Base-by-base conservation (phyloP, 2,113 vertebrate genomes). In the Phoxinus phoxinus region DNA sequence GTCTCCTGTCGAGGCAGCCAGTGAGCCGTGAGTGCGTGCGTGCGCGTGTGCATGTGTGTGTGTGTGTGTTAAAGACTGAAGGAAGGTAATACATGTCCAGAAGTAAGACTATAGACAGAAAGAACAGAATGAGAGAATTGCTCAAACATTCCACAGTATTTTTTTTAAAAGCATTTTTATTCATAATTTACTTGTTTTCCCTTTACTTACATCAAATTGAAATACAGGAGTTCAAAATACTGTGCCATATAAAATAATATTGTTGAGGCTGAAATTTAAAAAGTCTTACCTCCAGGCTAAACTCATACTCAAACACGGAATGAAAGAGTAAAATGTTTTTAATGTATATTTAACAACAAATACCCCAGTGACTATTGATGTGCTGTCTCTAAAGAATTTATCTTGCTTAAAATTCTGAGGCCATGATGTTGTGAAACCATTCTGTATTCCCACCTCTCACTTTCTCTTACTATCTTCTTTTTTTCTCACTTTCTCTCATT, bases 271-370 rank as follows among this genome's bases (percentile, higher is more conserved):
- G 88, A 95, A 97, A 97, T 97, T 95, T 96, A 95, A 96, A 95
- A 96, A 98, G 96, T 96, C 92, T 92, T 97, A 96, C 96, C 97
- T 99, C 92, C 93, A 95, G 97, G 97, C 97, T 94, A 96, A 96
- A 96, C 94, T 96, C 95, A 93, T 94, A 94, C 95, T 95, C 95
- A 93, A 72, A 93, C 95, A 96, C 92, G 94, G 96, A 97, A 97
- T 97, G 97, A 97, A 99, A 99, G 97, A 96, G 93, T 95, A 95
- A 97, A 97, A 97, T 97, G 96, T 96, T 97, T 98, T 97, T 98
- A 97, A 98, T 98, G 97, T 98, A 99, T 98, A 98, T 98, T 98
- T 99, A 96, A 98, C 96, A 97, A 96, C 96, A 96, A 95, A 96
- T 94, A 94, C 96, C 96, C 96, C 94, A 92, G 95, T 96, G 96